phyloP scores from a whole-genome alignment of 2,113 vertebrate species.

The Ptilorrhoa leucosticta region DNA sequence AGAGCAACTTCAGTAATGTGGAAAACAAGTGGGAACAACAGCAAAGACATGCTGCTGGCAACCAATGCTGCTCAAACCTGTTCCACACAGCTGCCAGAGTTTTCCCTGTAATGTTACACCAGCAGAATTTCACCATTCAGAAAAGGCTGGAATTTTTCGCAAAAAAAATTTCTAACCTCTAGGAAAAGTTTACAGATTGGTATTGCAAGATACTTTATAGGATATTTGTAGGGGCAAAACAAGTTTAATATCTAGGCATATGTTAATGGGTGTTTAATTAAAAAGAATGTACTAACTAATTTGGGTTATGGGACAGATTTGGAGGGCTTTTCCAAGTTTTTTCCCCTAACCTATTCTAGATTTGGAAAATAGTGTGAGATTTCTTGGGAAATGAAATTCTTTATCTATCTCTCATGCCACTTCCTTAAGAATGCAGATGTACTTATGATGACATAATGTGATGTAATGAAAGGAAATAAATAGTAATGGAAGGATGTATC shows the following conservation, averaged over 20 bases:
- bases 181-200: background rate
- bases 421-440: background rate
- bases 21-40: background rate
- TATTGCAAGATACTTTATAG: background rate
- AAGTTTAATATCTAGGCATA: background rate
- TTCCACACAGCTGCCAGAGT: background rate
- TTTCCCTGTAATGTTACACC: background rate
- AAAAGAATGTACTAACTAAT: background rate
- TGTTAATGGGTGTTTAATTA: background rate
- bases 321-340: background rate
- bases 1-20: background rate
- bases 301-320: background rate
- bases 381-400: background rate
- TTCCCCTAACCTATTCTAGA: background rate
- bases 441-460: background rate
- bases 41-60: background rate
- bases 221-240: background rate
- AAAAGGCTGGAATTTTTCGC: background rate
- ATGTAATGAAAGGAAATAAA: background rate
- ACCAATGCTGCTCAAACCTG: background rate
- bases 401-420: background rate
- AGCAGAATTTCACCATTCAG: background rate
- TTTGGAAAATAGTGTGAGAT: background rate
- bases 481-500: background rate
- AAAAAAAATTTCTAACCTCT: background rate